Conservation (phyloP, 2,888 invertebrate species). For the Drosophila acutilabella region DNA sequence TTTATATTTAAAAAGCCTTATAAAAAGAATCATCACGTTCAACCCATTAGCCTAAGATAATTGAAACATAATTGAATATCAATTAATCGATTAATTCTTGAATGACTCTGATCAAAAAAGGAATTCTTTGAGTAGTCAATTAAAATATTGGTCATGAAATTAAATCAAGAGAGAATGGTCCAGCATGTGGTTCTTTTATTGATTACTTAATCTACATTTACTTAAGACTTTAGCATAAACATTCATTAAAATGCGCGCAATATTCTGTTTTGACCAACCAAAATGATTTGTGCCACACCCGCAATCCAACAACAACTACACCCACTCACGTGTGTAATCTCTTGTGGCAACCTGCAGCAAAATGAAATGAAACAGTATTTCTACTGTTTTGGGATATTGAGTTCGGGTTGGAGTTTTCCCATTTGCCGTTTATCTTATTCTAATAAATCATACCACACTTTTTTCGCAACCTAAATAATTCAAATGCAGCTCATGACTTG, state of each 20-base stretch:
- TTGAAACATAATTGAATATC: too few species aligned
- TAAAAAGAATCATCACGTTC: too few species aligned
- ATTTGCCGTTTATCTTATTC: slow-evolving; percentile 54
- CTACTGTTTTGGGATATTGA: slow-evolving; percentile 1
- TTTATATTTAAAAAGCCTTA: too few species aligned
- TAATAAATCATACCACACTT: slow-evolving; percentile 66
- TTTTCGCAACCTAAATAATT: slow-evolving; percentile 70
- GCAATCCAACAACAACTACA: slow-evolving; percentile 16
- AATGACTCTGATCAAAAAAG: too few species aligned
- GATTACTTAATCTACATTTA: slow-evolving; percentile 47
- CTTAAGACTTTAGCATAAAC: slow-evolving; percentile 16
- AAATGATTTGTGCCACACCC: slow-evolving; percentile 63
- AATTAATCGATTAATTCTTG: too few species aligned
- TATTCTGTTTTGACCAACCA: slow-evolving; percentile 10
- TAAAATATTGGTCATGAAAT: too few species aligned
- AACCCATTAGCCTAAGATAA: too few species aligned
- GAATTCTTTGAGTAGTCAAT: too few species aligned
- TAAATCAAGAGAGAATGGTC: too few species aligned
- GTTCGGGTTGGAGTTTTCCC: slow-evolving; percentile 12
- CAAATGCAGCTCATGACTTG: slow-evolving; percentile 63
- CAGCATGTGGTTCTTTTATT: too few species aligned
- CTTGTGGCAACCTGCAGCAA: slow-evolving; percentile 37
- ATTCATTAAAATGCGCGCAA: slow-evolving; percentile 54
- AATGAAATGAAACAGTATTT: slow-evolving; percentile 2
- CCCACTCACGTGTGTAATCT: slow-evolving; percentile 47